A percentile compares a stretch with the other conserved stretches of the same genome.
These are phyloP conservation scores for Prorops nasuta DNA, from an alignment of 1,140 invertebrate genomes.

Conservation along the genomic window DNA sequence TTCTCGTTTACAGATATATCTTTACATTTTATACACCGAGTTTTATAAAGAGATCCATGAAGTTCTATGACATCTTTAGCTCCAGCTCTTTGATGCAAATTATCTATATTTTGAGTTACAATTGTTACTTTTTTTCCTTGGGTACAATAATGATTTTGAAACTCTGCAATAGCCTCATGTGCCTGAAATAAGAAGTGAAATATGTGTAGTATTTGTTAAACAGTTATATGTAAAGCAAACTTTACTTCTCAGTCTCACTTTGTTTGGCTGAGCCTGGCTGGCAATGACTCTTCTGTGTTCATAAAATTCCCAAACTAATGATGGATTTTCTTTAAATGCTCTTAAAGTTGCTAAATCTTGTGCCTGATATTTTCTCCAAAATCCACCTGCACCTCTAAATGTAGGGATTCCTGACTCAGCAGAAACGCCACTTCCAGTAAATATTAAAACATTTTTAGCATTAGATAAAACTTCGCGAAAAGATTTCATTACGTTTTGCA, in stretches of 20 bases:
- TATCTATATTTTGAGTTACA: slow-evolving; percentile 94
- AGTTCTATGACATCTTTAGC: slow-evolving; percentile 80
- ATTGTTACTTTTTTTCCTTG: slow-evolving; percentile 67
- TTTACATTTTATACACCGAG: slow-evolving; percentile 78
- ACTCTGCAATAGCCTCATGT: slow-evolving; percentile 77
- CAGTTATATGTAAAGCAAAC: background rate
- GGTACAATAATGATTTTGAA: slow-evolving; percentile 64
- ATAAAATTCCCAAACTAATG: slow-evolving; percentile 80
- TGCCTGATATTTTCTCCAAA: slow-evolving; percentile 73
- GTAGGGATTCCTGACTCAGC: slow-evolving; percentile 82
- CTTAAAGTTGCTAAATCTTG: slow-evolving; percentile 65
- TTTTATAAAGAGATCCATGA: slow-evolving; percentile 85
- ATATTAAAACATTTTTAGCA: slow-evolving; percentile 64
- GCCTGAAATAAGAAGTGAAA: slow-evolving; percentile 61
- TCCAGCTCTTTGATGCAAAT: slow-evolving; percentile 80
- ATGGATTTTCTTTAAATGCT: slow-evolving; percentile 67
- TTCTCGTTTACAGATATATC: slow-evolving; percentile 68
- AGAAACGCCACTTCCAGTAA: slow-evolving; percentile 78
- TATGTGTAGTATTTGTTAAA: background rate
- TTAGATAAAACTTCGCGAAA: slow-evolving; percentile 62
- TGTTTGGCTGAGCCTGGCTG: slow-evolving; percentile 64
- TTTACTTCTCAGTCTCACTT: no score
- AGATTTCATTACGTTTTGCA: slow-evolving; percentile 43
- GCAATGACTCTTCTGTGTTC: slow-evolving; percentile 71
- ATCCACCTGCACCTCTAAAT: slow-evolving; percentile 74